Conservation (phyloP, 2,797 vertebrate species). For the Falco novaeseelandiae region DNA sequence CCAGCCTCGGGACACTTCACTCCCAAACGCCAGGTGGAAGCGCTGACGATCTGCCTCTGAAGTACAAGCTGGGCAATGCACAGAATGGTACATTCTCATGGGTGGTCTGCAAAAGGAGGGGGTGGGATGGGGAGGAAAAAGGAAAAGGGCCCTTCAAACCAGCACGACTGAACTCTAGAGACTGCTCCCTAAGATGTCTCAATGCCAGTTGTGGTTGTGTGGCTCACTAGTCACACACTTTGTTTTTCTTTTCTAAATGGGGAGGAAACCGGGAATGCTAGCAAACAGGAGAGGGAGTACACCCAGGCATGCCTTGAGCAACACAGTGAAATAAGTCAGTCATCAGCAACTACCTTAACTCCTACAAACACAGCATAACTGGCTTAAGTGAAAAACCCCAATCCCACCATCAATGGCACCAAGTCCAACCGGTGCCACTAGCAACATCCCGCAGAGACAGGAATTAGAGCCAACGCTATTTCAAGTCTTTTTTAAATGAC, state of each 20-base stretch:
- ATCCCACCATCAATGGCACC: not conserved
- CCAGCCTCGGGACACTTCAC: not conserved
- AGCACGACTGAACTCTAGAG: not conserved
- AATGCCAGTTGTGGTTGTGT: rapidly evolving
- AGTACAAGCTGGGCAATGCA: not conserved
- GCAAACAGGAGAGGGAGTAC: not conserved
- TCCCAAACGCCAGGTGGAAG: not conserved
- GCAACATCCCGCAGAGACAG: not conserved
- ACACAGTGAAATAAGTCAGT: rapidly evolving
- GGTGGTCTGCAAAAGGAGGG: not conserved
- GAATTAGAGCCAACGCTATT: not conserved
- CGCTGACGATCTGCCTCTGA: not conserved
- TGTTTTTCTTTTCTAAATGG: not conserved
- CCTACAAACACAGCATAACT: not conserved
- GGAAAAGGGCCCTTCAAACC: not conserved
- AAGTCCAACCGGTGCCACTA: not conserved
- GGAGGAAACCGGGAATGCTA: not conserved
- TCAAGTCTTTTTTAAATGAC: not conserved
- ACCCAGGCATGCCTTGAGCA: rapidly evolving
- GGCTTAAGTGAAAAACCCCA: not conserved
- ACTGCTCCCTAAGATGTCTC: not conserved
- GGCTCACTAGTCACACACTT: not conserved
- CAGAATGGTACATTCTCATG: rapidly evolving
- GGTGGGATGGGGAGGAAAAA: no score
- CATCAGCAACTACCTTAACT: not conserved